phyloP scores from a whole-genome alignment of 2,888 invertebrate species.

The Spicauda simplicius region DNA sequence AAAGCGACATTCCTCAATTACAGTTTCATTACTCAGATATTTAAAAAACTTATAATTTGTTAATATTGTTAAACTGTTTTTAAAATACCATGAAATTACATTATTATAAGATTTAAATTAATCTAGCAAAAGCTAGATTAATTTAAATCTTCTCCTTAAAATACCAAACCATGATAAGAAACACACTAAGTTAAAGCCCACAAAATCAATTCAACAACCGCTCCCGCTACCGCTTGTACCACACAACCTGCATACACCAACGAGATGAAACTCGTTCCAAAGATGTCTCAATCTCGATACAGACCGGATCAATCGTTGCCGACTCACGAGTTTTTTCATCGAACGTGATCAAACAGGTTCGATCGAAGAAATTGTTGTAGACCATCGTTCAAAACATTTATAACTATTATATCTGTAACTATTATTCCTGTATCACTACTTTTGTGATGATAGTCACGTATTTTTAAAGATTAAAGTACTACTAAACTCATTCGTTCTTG shows the following conservation, averaged over 20 bases:
- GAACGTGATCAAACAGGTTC: slow-evolving; percentile 76
- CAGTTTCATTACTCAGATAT: no score
- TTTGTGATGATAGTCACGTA: background rate
- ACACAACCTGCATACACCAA: slow-evolving; percentile 53
- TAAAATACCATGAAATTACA: no score
- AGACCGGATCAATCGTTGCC: slow-evolving; percentile 78
- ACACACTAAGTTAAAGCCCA: background rate
- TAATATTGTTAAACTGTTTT: no score
- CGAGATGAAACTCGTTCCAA: slow-evolving; percentile 72
- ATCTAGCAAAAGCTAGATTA: no score
- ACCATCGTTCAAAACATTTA: slow-evolving; percentile 48
- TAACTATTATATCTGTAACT: slow-evolving; percentile 42
- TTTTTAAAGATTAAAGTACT: no score
- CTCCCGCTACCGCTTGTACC: slow-evolving; percentile 48
- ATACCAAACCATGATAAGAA: no score
- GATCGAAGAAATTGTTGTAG: slow-evolving; percentile 60
- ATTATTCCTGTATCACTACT: slow-evolving; percentile 14
- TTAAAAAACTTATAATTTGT: no score
- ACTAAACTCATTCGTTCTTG: no score
- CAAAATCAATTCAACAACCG: slow-evolving; percentile 8
- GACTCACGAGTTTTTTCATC: slow-evolving; percentile 75
- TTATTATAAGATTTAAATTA: no score
- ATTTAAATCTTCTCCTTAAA: no score
- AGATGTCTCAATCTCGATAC: slow-evolving; percentile 82
- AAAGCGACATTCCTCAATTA: no score